A percentile compares a stretch with the other conserved stretches of the same genome.
phyloP scores from a whole-genome alignment of 2,888 invertebrate species.

The Panzeria rudis region DNA sequence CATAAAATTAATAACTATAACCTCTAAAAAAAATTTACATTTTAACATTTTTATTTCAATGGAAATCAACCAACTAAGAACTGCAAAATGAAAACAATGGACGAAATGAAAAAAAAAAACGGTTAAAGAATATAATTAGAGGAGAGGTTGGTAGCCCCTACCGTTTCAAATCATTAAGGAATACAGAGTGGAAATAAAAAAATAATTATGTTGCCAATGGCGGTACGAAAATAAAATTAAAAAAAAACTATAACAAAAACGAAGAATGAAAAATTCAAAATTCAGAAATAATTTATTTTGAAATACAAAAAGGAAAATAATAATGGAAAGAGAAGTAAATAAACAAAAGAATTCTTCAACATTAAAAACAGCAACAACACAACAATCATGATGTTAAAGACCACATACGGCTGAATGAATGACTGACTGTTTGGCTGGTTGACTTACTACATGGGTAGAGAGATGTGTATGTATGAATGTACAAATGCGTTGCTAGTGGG shows the following conservation, averaged over 20 bases:
- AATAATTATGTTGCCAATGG: slow-evolving; percentile 68
- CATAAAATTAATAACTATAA: slow-evolving; percentile 48
- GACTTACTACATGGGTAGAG: not conserved
- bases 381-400: slow-evolving; percentile 38
- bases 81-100: slow-evolving; percentile 48
- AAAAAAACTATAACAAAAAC: slow-evolving; percentile 18
- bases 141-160: slow-evolving; percentile 62
- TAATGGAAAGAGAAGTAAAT: slow-evolving; percentile 40
- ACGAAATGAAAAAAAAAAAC: slow-evolving; percentile 25
- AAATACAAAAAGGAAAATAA: slow-evolving; percentile 44
- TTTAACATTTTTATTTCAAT: slow-evolving; percentile 44
- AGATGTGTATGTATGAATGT: slow-evolving; percentile 8
- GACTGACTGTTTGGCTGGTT: not conserved
- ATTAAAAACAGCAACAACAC: slow-evolving; percentile 25
- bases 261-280: slow-evolving; percentile 38
- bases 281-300: slow-evolving; percentile 52
- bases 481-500: slow-evolving; percentile 10
- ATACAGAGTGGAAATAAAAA: slow-evolving; percentile 51
- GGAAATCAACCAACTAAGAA: slow-evolving; percentile 48
- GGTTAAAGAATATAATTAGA: slow-evolving; percentile 58
- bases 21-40: slow-evolving; percentile 36
- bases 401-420: slow-evolving; percentile 43
- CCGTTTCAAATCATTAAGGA: slow-evolving; percentile 59
- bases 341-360: slow-evolving; percentile 66
- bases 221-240: slow-evolving; percentile 41